These are phyloP conservation scores for Trematocara nigrifrons DNA, from an alignment of 2,113 vertebrate species.

Conservation along the genomic window DNA sequence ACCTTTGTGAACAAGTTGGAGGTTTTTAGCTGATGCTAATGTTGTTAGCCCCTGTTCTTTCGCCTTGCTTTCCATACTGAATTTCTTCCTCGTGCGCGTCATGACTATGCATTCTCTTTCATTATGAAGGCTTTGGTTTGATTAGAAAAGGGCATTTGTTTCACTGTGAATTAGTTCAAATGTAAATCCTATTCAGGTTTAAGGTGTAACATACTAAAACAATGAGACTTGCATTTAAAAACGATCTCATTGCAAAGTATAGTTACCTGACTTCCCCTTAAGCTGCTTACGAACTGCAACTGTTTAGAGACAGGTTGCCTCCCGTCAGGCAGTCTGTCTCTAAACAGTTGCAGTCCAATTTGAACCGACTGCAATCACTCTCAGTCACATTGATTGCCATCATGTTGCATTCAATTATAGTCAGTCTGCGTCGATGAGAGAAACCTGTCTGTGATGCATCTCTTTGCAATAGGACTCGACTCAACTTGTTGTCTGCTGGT, in stretches of 20 bases:
- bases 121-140: constrained; percentile 24
- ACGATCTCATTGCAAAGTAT: not conserved
- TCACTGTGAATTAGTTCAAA: constrained; percentile 55
- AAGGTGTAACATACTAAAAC: not conserved
- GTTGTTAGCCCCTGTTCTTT: not conserved
- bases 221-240: not conserved
- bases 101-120: constrained; percentile 63
- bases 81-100: not conserved
- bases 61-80: constrained; percentile 11
- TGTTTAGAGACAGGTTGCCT: not conserved
- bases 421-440: not conserved
- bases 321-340: not conserved
- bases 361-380: not conserved
- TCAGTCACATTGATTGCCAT: not conserved
- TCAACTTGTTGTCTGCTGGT: not conserved
- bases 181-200: not conserved
- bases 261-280: not conserved
- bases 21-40: not conserved
- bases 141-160: not conserved
- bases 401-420: not conserved
- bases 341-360: not conserved
- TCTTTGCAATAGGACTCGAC: not conserved
- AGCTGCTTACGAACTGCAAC: not conserved
- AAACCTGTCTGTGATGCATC: not conserved
- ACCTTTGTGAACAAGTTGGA: not conserved